Evolutionary conservation across 1,140 invertebrate genomes (phyloP).

Genomic region (Phthorimaea operculella): DNA sequence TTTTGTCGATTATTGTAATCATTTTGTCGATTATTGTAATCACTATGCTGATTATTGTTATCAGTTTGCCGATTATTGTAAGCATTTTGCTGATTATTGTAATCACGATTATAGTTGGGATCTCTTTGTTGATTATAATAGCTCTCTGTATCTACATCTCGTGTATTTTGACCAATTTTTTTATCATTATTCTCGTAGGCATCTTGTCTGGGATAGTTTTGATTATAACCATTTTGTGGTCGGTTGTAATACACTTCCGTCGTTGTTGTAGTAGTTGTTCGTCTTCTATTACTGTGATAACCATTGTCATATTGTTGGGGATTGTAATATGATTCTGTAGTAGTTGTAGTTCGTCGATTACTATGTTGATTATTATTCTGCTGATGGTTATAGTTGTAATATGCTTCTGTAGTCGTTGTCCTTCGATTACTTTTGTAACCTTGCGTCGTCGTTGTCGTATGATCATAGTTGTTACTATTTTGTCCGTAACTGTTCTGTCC

Average conservation of each 20-base stretch:
- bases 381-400: background rate
- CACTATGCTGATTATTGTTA: no score
- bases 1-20: background rate
- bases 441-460: no score
- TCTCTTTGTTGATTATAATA: constrained; percentile 3
- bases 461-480: no score
- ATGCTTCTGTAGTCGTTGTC: background rate
- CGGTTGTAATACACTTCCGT: background rate
- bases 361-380: background rate
- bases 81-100: background rate
- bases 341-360: background rate
- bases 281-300: background rate
- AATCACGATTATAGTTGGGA: background rate
- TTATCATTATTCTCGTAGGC: background rate
- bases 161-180: background rate
- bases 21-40: no score
- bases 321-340: background rate
- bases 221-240: background rate
- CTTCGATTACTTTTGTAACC: background rate
- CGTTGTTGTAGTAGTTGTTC: background rate
- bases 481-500: no score
- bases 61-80: background rate
- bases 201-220: background rate
- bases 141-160: background rate
- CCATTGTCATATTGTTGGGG: background rate